Percentiles rank a stretch among this genome's conserved stretches.
These are phyloP conservation scores for Fregetta grallaria DNA, from an alignment of 2,113 vertebrate genomes.

Conservation along the genomic window DNA sequence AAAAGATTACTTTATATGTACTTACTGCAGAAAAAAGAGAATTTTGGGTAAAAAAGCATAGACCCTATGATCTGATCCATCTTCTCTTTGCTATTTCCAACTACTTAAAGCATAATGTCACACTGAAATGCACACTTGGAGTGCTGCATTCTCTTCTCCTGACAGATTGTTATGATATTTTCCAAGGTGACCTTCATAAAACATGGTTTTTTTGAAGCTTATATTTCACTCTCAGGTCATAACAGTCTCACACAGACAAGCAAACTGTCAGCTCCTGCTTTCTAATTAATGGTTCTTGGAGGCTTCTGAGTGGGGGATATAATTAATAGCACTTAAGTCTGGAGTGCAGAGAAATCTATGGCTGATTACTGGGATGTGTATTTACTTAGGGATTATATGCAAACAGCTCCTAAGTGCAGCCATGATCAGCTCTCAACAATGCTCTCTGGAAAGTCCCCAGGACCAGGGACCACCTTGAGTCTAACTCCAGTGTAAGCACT, in stretches of 20 bases:
- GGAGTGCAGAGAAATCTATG: constrained; percentile 16
- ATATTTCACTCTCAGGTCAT: constrained; percentile 19
- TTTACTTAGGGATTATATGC: constrained; percentile 33
- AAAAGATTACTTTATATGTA: constrained; percentile 18
- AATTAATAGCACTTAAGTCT: constrained; percentile 63
- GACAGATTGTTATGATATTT: constrained; percentile 27
- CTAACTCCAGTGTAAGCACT: neutral
- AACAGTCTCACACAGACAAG: neutral
- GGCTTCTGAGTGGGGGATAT: constrained; percentile 21
- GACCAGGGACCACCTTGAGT: neutral
- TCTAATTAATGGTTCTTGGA: constrained; percentile 56
- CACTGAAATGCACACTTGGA: constrained; percentile 5
- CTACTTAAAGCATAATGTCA: constrained; percentile 38
- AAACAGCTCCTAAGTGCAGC: constrained; percentile 17
- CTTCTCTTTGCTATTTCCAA: constrained; percentile 5
- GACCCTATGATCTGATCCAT: neutral
- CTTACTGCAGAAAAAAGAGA: neutral
- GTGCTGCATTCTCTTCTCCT: neutral
- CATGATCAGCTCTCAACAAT: neutral
- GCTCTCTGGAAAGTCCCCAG: neutral
- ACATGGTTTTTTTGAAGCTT: neutral
- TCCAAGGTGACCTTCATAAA: constrained; percentile 62
- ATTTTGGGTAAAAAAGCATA: neutral
- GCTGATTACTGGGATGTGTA: constrained; percentile 18
- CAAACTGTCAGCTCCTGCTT: constrained; percentile 11